A percentile compares a stretch with the other conserved stretches of the same genome.
Evolutionary conservation across 2,113 vertebrate genomes (phyloP).

Genomic region (Paradoxurus hermaphroditus): DNA sequence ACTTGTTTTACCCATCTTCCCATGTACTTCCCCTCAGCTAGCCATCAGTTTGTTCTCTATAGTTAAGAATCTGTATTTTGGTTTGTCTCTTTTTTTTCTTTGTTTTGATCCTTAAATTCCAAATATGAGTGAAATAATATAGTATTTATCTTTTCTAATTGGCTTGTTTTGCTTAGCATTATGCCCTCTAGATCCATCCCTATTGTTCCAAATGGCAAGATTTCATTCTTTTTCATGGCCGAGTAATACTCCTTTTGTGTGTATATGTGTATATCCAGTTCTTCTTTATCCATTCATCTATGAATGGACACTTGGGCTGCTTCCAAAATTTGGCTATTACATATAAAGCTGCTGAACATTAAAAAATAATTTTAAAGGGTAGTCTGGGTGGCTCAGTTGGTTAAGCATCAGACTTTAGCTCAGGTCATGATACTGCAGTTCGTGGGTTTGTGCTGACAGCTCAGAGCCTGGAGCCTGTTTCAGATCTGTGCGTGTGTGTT

Average conservation of each 20-base stretch:
- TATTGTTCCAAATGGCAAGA: background rate
- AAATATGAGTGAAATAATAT: background rate
- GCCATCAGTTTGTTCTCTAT: background rate
- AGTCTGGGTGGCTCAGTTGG: too few relatives aligned
- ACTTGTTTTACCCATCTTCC: background rate
- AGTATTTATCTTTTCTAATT: background rate
- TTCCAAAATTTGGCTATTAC: background rate
- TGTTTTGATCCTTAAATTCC: background rate
- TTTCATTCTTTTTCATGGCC: background rate
- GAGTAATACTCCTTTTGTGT: background rate
- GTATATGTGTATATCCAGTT: background rate
- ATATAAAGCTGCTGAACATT: background rate
- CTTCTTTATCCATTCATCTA: background rate
- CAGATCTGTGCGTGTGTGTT: too few relatives aligned
- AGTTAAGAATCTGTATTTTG: background rate
- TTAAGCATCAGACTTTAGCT: too few relatives aligned
- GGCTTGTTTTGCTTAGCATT: background rate
- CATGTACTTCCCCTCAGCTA: background rate
- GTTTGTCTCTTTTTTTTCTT: background rate
- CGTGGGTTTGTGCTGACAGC: too few relatives aligned
- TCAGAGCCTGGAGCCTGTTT: too few relatives aligned
- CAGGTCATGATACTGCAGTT: too few relatives aligned
- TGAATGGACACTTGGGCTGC: background rate
- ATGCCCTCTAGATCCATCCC: background rate
- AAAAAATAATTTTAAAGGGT: too few relatives aligned